Evolutionary conservation across 2,113 vertebrate species (phyloP).

Genomic region (Dasypus novemcinctus): DNA sequence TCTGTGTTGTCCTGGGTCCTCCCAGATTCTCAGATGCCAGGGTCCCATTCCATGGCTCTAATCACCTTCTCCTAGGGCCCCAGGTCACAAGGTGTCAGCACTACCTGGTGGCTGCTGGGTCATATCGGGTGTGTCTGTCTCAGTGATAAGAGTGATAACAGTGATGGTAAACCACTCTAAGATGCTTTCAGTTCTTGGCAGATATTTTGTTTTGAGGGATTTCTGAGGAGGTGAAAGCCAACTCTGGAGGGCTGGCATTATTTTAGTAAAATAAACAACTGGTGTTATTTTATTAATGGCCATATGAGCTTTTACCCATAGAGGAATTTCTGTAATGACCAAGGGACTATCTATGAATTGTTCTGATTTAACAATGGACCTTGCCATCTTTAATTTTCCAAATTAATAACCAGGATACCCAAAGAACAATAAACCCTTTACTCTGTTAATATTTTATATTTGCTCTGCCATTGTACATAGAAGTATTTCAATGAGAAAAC

Average conservation of each 20-base stretch:
- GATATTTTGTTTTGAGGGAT: neutral
- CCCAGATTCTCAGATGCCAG: neutral
- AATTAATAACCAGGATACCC: neutral
- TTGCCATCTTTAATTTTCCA: neutral
- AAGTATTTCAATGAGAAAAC: neutral
- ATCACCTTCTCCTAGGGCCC: neutral
- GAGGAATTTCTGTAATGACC: neutral
- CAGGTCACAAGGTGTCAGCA: neutral
- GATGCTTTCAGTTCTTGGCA: neutral
- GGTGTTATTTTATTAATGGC: neutral
- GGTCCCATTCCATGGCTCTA: neutral
- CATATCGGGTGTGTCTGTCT: neutral
- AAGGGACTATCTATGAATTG: neutral
- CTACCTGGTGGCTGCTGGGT: neutral
- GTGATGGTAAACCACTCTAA: too few relatives aligned
- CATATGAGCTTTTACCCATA: neutral
- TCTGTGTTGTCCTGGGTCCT: neutral
- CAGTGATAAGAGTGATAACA: too few relatives aligned
- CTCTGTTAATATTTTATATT: neutral
- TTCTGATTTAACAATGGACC: neutral
- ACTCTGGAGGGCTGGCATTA: neutral
- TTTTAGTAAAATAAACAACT: neutral
- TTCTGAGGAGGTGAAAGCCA: neutral
- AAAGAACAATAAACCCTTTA: neutral
- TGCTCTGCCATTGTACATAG: neutral